Base-by-base conservation (phyloP, 1,140 invertebrate species). In the Sarcophaga bullata region DNA sequence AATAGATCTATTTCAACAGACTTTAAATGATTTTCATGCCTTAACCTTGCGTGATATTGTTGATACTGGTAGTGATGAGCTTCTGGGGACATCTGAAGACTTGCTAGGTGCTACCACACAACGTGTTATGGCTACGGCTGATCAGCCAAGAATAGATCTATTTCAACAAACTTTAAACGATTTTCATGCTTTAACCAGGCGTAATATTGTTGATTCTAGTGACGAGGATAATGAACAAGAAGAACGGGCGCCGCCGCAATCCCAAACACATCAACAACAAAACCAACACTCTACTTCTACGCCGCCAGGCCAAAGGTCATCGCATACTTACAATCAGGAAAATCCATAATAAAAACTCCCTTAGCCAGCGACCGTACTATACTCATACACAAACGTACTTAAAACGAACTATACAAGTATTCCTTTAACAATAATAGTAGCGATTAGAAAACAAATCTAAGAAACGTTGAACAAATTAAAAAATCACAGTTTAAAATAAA, bases 101-200 rank as follows among this genome's bases (percentile, higher is more conserved):
- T 81, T 90, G 76, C 80, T 88, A 49, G 87, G 87, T 72, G 86
- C 85, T 37, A 4, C 25, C 15, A 87, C 88, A 15, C 86, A 89
- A 76, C 86, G 86, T 82, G 86, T 89, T 15, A 87, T 88, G 73
- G 83, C 83, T 13, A 86, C 85, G 78, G 85, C 86, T 76, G 87
- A 89, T 85, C 85, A 89, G n/a, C 87, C 90, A 75, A 86, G 87
- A 73, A 86, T 89, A 73, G 88, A 90, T 88, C 84, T 90, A 82
- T 89, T 89, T 82, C 86, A 89, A 83, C 86, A 88, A 84, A 89
- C 89, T 81, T 85, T 90, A 73, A 88, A 90, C 78, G 87, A 90
- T 82, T 89, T 90, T 52, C 88, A 88, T 81, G 86, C 87, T 19
- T 84, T 90, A 50, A 88, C 85, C 73, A 84, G 90, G 84, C 86